phyloP scores from a whole-genome alignment of 2,888 invertebrate genomes.

The Agrotis exclamationis region DNA sequence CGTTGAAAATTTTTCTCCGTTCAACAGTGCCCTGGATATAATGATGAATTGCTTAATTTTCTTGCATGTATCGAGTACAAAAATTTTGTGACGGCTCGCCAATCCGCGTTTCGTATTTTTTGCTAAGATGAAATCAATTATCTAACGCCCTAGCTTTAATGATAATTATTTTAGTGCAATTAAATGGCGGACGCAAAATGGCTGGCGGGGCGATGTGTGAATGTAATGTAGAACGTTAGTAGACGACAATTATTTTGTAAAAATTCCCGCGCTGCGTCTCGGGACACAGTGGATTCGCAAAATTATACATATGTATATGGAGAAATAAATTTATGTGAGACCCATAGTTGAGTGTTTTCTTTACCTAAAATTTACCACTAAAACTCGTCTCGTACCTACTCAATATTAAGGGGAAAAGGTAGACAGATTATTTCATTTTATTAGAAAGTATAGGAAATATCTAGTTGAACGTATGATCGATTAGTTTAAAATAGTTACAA shows the following conservation, averaged over 20 bases:
- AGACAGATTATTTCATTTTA: no score
- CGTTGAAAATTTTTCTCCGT: constrained; percentile 44
- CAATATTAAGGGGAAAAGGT: no score
- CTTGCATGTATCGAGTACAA: constrained; percentile 55
- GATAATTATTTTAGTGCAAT: constrained; percentile 86
- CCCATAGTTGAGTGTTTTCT: constrained; percentile 75
- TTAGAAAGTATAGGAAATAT: no score
- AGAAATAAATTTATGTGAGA: constrained; percentile 91
- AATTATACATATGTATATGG: constrained; percentile 91
- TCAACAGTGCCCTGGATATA: constrained; percentile 56
- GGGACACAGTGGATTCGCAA: constrained; percentile 91
- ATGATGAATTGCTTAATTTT: constrained; percentile 60
- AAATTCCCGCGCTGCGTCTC: constrained; percentile 88
- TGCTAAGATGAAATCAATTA: constrained; percentile 63
- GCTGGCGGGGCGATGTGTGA: constrained; percentile 80
- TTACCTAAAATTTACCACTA: constrained; percentile 10
- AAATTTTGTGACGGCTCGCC: constrained; percentile 65
- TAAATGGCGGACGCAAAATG: constrained; percentile 82
- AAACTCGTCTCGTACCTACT: no score
- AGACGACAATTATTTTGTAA: constrained; percentile 88
- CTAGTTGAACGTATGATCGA: no score
- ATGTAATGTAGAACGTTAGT: constrained; percentile 86
- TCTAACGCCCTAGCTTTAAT: constrained; percentile 79
- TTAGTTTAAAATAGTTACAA: no score
- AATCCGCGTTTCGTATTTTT: constrained; percentile 70